These are phyloP conservation scores for Heliocidaris tuberculata DNA, from an alignment of 35 echinoderm and acorn worm species.

Conservation along the genomic window DNA sequence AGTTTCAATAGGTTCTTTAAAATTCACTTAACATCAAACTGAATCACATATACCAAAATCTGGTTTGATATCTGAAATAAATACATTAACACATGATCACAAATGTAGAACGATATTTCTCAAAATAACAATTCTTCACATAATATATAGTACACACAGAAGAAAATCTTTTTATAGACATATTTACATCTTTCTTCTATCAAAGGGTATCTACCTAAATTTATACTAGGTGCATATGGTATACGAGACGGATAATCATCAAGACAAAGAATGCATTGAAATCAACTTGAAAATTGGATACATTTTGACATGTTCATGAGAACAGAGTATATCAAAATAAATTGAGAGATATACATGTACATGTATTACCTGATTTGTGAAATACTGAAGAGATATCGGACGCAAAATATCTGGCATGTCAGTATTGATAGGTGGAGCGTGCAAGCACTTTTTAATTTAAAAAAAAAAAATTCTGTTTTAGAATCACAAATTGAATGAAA, in stretches of 20 bases:
- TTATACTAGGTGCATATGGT: not conserved
- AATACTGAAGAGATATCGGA: not conserved
- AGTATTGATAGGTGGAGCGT: not conserved
- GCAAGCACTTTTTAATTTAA: not conserved
- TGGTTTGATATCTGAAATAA: not conserved
- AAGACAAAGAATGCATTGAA: not conserved
- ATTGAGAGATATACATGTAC: not conserved
- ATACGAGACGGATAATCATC: not conserved
- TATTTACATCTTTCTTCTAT: not conserved
- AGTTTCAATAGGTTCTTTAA: not conserved
- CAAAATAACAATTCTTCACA: not conserved
- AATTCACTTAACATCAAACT: not conserved
- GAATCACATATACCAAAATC: not conserved
- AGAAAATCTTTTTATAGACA: not conserved
- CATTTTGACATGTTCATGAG: not conserved
- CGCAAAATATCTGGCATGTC: not conserved
- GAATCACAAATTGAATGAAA: not conserved
- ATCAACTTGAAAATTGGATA: not conserved
- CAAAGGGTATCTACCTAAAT: not conserved
- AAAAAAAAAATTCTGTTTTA: not conserved
- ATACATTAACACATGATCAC: not conserved
- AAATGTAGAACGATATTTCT: too few species aligned
- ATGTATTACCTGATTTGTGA: not conserved
- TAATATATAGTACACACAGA: not conserved
- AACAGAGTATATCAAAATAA: not conserved